Percentiles rank a stretch among this genome's conserved stretches.
phyloP scores from a whole-genome alignment of 1,140 invertebrate species.

The Venturia canescens region DNA sequence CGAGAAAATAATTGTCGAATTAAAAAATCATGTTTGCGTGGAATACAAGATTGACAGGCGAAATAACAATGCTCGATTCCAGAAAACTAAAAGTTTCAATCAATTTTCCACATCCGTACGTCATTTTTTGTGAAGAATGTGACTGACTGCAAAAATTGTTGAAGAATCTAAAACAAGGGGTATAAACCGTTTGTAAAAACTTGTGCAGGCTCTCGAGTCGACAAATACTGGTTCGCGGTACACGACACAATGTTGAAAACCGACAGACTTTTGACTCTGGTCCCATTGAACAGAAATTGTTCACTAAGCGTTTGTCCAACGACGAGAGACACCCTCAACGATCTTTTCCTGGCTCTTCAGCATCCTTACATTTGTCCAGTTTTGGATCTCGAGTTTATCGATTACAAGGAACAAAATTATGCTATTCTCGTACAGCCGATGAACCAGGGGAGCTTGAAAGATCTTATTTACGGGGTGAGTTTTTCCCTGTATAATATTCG shows the following conservation, averaged over 20 bases:
- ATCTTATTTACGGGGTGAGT: constrained; percentile 90
- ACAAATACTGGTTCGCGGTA: constrained; percentile 94
- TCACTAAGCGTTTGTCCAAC: constrained; percentile 74
- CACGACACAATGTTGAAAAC: constrained; percentile 88
- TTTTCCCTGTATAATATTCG: background rate
- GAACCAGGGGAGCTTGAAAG: constrained; percentile 91
- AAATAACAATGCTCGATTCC: background rate
- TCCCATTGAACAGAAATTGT: constrained; percentile 81
- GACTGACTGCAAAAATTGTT: background rate
- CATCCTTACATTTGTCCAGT: constrained; percentile 95
- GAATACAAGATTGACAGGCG: background rate
- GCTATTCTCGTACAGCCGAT: constrained; percentile 88
- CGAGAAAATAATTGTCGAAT: too few relatives aligned
- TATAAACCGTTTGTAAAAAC: background rate
- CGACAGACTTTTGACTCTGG: constrained; percentile 88
- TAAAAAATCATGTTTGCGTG: too few relatives aligned
- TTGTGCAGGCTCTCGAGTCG: constrained; percentile 83
- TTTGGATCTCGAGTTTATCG: constrained; percentile 86
- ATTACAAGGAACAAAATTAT: constrained; percentile 78
- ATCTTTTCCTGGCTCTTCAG: constrained; percentile 90
- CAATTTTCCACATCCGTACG: background rate
- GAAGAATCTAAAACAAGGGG: background rate
- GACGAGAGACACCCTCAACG: constrained; percentile 83
- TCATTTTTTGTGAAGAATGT: too few relatives aligned
- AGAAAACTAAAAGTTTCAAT: background rate